Percentiles rank a stretch among this genome's conserved stretches.
phyloP scores from a whole-genome alignment of 92 coral and sea anemone species.

The Micromussa lordhowensis region DNA sequence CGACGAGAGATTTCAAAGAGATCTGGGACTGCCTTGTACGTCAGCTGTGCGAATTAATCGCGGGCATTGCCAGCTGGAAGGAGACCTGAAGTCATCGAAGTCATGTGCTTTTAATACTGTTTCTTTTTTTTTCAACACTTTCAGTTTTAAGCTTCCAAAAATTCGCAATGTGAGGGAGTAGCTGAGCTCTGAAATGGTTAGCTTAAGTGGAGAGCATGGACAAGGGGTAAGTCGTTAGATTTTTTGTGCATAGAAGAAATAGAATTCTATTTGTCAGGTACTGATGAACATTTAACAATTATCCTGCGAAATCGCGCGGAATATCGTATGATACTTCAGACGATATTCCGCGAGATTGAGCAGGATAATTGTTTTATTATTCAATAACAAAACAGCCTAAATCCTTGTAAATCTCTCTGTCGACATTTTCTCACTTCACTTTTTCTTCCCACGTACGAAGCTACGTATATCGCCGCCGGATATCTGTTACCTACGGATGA shows the following conservation, averaged over 20 bases:
- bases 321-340: no score
- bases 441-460: no score
- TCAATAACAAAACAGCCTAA: no score
- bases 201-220: conserved; percentile 82
- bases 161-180: conserved; percentile 9
- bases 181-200: conserved; percentile 66
- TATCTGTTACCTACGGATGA: no score
- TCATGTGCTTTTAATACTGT: neutral
- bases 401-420: no score
- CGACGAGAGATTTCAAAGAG: no score
- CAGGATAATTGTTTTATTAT: no score
- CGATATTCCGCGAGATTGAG: no score
- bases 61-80: conserved; percentile 1
- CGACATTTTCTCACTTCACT: no score
- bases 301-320: no score
- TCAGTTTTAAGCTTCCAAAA: neutral
- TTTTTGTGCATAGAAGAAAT: neutral
- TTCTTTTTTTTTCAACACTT: neutral
- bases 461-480: no score
- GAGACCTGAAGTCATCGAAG: neutral
- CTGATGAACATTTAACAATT: no score
- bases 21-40: neutral
- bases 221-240: conserved; percentile 75
- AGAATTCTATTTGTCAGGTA: neutral
- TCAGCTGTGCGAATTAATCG: conserved; percentile 8